Evolutionary conservation across 2,113 vertebrate species (phyloP), one percentile per base, ranked within the genome.

Genomic region (Poecile atricapillus): DNA sequence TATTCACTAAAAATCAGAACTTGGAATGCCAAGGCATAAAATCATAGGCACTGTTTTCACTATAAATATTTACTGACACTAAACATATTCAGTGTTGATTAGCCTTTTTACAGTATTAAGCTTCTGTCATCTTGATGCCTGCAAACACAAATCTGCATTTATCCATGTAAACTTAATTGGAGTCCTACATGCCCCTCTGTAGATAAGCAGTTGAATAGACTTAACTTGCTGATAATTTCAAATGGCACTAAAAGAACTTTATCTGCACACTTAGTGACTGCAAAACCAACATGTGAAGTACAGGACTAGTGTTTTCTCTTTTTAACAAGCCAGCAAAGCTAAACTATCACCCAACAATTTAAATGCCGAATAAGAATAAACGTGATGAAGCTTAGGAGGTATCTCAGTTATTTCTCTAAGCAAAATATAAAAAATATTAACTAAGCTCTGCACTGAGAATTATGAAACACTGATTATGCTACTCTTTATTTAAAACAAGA

Each of bases 61-160:
- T 84, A 74, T 56, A 97, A 97, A 97, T 97, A 97, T 96, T 97
- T 97, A 96, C 93, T 95, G 96, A 97, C 96, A 97, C 94, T 97
- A 97, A 96, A 96, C 93, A 97, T 97, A 98, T 97, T 97, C 97
- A 96, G 95, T 88, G 97, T 97, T 97, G 97, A 98, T 97, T 97
- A 96, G 97, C 81, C 97, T 94, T 97, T 97, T 97, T 97, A 95
- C 93, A 97, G 86, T 87, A 97, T 95, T 97, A 96, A 94, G 95
- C 95, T 97, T 96, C 97, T 97, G 96, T 97, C 96, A 97, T 95
- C 88, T 97, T 96, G 90, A 97, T 55, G 49, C 86, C 92, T 94
- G 82, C 95, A 97, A 97, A 97, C 78, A 96, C 88, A 96, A 97
- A 96, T 97, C 95, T 95, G 93, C 94, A 93, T 97, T 97, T 98